Percentiles rank a stretch among this genome's conserved stretches.
phyloP scores from a whole-genome alignment of 2,797 vertebrate genomes.

The Siniperca scherzeri region DNA sequence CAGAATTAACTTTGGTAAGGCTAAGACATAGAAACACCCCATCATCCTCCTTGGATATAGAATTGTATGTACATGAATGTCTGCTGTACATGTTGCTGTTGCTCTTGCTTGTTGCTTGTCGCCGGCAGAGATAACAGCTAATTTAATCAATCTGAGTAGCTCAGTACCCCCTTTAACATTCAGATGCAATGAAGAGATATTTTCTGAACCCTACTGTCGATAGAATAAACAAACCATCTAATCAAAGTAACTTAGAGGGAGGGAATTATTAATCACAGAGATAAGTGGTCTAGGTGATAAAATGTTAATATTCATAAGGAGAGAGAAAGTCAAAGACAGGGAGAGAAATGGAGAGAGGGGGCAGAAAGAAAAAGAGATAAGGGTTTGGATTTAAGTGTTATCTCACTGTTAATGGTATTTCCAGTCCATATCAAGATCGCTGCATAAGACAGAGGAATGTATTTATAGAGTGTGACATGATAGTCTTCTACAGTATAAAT shows the following conservation, averaged over 20 bases:
- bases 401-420: conserved; percentile 66
- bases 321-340: conserved; percentile 37
- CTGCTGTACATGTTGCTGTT: background rate
- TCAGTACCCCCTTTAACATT: conserved; percentile 37
- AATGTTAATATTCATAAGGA: conserved; percentile 71
- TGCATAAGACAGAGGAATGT: conserved; percentile 39
- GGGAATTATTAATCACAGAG: conserved; percentile 54
- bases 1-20: background rate
- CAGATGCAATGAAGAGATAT: conserved; percentile 53
- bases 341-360: conserved; percentile 14
- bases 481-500: conserved; percentile 22
- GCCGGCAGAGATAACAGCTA: conserved; percentile 49
- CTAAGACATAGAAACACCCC: background rate
- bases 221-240: conserved; percentile 41
- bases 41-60: background rate
- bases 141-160: conserved; percentile 53
- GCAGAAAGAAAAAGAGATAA: conserved; percentile 52
- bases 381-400: conserved; percentile 56
- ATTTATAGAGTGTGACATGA: conserved; percentile 35
- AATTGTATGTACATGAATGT: background rate
- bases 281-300: conserved; percentile 68
- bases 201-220: conserved; percentile 18
- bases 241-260: conserved; percentile 57
- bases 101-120: conserved; percentile 10
- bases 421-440: conserved; percentile 56